Conservation (phyloP, 2,888 invertebrate species). For the Anthrax anthrax region DNA sequence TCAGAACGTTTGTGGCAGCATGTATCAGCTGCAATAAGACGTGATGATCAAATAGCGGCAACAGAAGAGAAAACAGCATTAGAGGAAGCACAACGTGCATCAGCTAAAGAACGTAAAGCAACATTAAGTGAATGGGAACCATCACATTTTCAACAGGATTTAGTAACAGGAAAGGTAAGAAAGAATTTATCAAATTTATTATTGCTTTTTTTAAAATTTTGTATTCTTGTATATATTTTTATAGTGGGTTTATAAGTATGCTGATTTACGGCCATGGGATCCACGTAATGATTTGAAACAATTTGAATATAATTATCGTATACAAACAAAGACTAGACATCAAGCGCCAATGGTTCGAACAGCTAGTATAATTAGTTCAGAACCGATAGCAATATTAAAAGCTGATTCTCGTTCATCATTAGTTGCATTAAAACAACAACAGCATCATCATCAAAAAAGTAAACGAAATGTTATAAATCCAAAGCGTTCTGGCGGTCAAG, state of each 20-base stretch:
- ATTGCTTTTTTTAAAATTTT: neutral
- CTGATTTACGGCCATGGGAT: conserved; percentile 81
- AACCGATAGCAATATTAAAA: conserved; percentile 38
- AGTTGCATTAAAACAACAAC: conserved; percentile 35
- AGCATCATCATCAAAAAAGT: conserved; percentile 36
- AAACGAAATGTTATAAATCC: conserved; percentile 24
- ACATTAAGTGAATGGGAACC: conserved; percentile 58
- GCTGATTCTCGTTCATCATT: conserved; percentile 39
- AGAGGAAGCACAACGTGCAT: conserved; percentile 71
- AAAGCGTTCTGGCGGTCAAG: conserved; percentile 24
- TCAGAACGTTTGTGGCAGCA: conserved; percentile 78
- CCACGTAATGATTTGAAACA: conserved; percentile 71
- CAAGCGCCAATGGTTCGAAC: conserved; percentile 59
- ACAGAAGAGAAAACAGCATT: conserved; percentile 83
- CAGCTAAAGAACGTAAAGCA: conserved; percentile 53
- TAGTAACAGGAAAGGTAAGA: conserved; percentile 27
- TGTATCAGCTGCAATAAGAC: conserved; percentile 70
- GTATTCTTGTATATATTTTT: neutral
- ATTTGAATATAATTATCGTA: conserved; percentile 68
- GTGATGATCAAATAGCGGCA: conserved; percentile 74
- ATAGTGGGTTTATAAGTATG: conserved; percentile 59
- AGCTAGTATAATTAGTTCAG: conserved; percentile 53
- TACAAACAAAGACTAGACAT: conserved; percentile 63
- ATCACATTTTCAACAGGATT: conserved; percentile 53
- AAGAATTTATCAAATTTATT: neutral